A percentile compares a stretch with the other conserved stretches of the same genome.
Conservation (phyloP, 23 tunicate species). For the Trididemnum clinides region DNA sequence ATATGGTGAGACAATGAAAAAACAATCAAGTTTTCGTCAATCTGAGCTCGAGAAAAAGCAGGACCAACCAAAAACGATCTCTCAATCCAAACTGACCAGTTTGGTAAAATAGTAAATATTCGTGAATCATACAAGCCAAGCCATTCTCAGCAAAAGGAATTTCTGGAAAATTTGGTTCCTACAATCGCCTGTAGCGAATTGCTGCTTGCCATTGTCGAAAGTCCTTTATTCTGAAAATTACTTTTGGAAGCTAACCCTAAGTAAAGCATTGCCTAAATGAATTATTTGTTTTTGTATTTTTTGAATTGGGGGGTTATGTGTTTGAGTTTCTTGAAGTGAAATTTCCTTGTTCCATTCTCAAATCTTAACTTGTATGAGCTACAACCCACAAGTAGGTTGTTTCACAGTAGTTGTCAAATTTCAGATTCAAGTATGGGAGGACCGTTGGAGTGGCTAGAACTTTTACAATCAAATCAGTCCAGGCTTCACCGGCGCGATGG, state of each 20-base stretch:
- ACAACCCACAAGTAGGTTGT: no score
- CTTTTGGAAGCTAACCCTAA: slow-evolving; percentile 9
- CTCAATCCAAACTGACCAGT: background rate
- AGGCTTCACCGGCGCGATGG: no score
- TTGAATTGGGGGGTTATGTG: no score
- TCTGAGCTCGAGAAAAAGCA: background rate
- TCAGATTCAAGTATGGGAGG: no score
- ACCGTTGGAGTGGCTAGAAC: no score
- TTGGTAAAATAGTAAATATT: background rate
- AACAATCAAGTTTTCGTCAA: background rate
- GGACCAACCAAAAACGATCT: background rate
- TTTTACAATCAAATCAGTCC: no score
- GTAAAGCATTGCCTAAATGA: background rate
- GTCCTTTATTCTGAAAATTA: slow-evolving; percentile 5
- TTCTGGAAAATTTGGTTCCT: background rate
- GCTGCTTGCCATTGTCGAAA: slow-evolving; percentile 7
- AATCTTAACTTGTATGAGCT: no score
- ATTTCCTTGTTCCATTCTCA: no score
- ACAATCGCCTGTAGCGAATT: background rate
- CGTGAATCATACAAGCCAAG: background rate
- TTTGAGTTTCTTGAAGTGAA: no score
- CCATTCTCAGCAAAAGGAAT: background rate
- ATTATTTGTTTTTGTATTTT: no score
- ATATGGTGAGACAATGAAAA: slow-evolving; percentile 14
- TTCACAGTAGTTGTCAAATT: no score